A percentile compares a stretch with the other conserved stretches of the same genome.
Evolutionary conservation across 2,797 vertebrate genomes (phyloP).

Genomic region (Emys orbicularis): DNA sequence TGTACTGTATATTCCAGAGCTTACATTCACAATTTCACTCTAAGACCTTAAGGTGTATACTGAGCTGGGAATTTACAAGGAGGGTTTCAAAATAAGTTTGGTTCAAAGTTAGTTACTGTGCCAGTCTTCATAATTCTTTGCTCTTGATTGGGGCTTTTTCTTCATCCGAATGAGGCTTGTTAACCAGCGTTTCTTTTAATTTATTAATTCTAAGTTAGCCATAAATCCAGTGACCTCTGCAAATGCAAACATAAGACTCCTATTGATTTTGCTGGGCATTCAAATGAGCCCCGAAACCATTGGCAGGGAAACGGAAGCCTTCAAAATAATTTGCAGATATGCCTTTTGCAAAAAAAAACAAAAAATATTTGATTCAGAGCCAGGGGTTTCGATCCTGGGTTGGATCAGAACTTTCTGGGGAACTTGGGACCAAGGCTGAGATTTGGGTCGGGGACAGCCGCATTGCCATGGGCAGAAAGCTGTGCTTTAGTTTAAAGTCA

Average conservation of each 20-base stretch:
- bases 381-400: background rate
- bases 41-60: background rate
- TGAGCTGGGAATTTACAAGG: background rate
- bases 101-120: conserved; percentile 7
- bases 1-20: conserved; percentile 9
- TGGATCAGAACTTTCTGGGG: background rate
- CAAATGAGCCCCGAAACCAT: background rate
- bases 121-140: background rate
- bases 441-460: background rate
- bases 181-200: background rate
- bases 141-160: background rate
- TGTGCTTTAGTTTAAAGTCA: conserved; percentile 5
- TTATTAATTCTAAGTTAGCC: background rate
- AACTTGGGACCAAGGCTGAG: background rate
- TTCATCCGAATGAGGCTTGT: background rate
- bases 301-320: background rate
- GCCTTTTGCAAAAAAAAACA: background rate
- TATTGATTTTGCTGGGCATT: background rate
- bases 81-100: background rate
- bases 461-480: background rate
- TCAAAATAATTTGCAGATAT: background rate
- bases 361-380: background rate
- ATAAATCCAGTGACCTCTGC: background rate
- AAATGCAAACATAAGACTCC: background rate
- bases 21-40: background rate